phyloP scores from a whole-genome alignment of 2,113 vertebrate genomes.

The Zosterops borbonicus region DNA sequence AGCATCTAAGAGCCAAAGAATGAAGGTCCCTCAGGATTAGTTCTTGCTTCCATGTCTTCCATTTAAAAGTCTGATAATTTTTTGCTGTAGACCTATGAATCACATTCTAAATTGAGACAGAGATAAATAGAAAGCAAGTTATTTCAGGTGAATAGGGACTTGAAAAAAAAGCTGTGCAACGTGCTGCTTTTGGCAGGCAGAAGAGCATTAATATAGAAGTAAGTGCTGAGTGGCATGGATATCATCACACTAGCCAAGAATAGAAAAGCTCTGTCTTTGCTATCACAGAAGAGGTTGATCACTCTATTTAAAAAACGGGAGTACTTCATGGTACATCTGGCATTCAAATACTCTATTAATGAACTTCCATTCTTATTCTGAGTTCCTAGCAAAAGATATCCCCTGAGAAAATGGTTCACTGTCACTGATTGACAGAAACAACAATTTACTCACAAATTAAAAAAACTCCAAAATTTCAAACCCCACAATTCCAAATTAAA shows the following conservation, averaged over 20 bases:
- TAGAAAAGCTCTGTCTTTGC: slow-evolving; percentile 40
- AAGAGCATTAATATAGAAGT: slow-evolving; percentile 49
- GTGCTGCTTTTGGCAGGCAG: slow-evolving; percentile 42
- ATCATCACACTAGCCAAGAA: slow-evolving; percentile 48
- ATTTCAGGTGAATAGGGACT: slow-evolving; percentile 57
- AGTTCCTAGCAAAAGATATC: neutral
- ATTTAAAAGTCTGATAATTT: slow-evolving; percentile 24
- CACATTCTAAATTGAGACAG: slow-evolving; percentile 43
- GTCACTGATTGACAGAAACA: neutral
- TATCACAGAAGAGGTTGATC: slow-evolving; percentile 30
- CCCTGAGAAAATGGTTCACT: neutral
- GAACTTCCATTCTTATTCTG: neutral
- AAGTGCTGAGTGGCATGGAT: slow-evolving; percentile 35
- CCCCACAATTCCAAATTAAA: neutral
- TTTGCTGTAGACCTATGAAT: slow-evolving; percentile 42
- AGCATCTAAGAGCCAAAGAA: neutral
- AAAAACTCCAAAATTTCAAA: neutral
- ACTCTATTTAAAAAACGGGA: neutral
- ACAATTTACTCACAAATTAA: neutral
- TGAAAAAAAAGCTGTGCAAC: neutral
- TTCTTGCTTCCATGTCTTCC: neutral
- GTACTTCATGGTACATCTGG: slow-evolving; percentile 33
- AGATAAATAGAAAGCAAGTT: slow-evolving; percentile 61
- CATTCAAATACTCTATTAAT: slow-evolving; percentile 9
- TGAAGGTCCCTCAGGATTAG: neutral